Conservation (phyloP, 2,113 vertebrate species). For the Anolis sagrei region DNA sequence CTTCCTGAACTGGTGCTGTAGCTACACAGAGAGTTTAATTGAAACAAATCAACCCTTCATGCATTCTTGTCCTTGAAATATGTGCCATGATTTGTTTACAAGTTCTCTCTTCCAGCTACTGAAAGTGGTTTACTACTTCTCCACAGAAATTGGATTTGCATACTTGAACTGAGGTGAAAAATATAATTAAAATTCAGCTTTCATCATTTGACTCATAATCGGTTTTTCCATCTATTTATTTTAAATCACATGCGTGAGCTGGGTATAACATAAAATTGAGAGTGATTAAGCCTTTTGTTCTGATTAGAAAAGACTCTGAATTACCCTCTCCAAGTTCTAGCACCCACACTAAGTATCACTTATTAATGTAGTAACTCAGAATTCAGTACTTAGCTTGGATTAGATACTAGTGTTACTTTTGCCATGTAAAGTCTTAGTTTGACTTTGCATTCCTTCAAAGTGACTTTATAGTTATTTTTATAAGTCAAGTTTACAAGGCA, state of each 20-base stretch:
- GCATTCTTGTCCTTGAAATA: constrained; percentile 55
- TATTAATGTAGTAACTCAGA: neutral
- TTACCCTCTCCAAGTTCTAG: constrained; percentile 9
- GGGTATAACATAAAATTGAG: neutral
- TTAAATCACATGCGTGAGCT: constrained; percentile 28
- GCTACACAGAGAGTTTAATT: constrained; percentile 31
- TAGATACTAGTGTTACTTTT: neutral
- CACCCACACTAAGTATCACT: neutral
- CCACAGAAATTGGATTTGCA: constrained; percentile 37
- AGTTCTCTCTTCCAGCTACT: neutral
- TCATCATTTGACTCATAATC: constrained; percentile 21
- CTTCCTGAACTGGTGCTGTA: too few species aligned
- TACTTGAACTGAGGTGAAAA: constrained; percentile 19
- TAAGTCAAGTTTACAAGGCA: neutral
- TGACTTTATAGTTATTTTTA: neutral
- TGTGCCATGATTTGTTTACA: constrained; percentile 30
- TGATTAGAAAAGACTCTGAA: neutral
- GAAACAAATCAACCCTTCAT: constrained; percentile 49
- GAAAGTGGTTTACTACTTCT: constrained; percentile 28
- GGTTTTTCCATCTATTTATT: constrained; percentile 32
- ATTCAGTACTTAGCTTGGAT: neutral
- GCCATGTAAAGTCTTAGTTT: neutral
- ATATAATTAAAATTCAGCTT: constrained; percentile 32
- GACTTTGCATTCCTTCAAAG: neutral
- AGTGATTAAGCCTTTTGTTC: constrained; percentile 28